A percentile compares a stretch with the other conserved stretches of the same genome.
phyloP scores from a whole-genome alignment of 2,797 vertebrate genomes.

The Lates japonicus region DNA sequence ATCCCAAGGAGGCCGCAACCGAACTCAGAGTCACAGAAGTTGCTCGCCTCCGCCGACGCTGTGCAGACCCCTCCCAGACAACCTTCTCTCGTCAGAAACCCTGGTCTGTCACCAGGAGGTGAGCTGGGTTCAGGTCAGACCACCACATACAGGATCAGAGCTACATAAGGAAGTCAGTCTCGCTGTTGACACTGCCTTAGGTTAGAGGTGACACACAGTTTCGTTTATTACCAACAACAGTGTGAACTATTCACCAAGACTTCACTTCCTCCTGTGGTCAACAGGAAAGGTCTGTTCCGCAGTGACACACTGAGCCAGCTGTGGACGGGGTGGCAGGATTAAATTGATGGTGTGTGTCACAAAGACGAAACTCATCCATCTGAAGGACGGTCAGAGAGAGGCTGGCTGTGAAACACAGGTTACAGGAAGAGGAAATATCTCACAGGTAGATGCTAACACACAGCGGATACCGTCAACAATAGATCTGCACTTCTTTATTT shows the following conservation, averaged over 20 bases:
- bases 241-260: constrained; percentile 44
- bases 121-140: constrained; percentile 91
- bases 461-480: too few species aligned
- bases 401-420: too few species aligned
- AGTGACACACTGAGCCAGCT: constrained; percentile 39
- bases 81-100: constrained; percentile 99
- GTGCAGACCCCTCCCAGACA: constrained; percentile 98
- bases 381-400: not conserved
- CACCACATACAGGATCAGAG: not conserved
- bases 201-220: constrained; percentile 35
- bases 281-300: constrained; percentile 75
- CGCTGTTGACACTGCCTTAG: too few species aligned
- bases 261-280: constrained; percentile 73
- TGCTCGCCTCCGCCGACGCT: constrained; percentile 98
- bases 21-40: constrained; percentile 99
- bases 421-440: too few species aligned
- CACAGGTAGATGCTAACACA: too few species aligned
- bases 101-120: constrained; percentile 98
- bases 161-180: constrained; percentile 5
- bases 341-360: not conserved
- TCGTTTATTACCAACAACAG: too few species aligned
- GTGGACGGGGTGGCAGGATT: not conserved
- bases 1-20: constrained; percentile 95
- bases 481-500: too few species aligned
- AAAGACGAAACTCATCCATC: not conserved